These are phyloP conservation scores for Pherbina coryleti DNA, from an alignment of 2,888 invertebrate genomes.

Conservation along the genomic window DNA sequence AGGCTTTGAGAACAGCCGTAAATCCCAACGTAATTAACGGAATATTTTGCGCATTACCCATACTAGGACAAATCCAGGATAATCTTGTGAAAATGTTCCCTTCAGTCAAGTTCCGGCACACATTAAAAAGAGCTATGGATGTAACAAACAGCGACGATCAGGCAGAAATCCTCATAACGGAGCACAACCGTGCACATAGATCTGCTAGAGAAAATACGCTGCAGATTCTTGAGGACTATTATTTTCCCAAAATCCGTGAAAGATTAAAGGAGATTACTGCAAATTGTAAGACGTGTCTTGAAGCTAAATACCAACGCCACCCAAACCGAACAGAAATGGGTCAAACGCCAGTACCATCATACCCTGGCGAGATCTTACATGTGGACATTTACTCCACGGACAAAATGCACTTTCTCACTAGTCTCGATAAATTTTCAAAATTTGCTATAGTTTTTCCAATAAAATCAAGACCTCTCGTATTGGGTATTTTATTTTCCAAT, in stretches of 20 bases:
- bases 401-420: too few species aligned
- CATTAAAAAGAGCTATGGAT: conserved; percentile 26
- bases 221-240: conserved; percentile 46
- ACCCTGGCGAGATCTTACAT: conserved; percentile 41
- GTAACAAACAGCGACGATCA: background rate
- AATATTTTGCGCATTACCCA: conserved; percentile 12
- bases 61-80: conserved; percentile 39
- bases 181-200: conserved; percentile 41
- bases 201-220: conserved; percentile 47
- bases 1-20: conserved; percentile 5
- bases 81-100: conserved; percentile 33
- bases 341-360: conserved; percentile 47
- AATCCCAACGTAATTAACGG: conserved; percentile 40
- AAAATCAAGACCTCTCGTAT: too few species aligned
- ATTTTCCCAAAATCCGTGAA: conserved; percentile 42
- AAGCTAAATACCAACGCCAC: conserved; percentile 44
- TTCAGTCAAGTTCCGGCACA: conserved; percentile 39
- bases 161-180: conserved; percentile 11
- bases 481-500: too few species aligned
- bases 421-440: too few species aligned
- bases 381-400: too few species aligned
- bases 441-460: too few species aligned
- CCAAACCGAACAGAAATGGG: conserved; percentile 47
- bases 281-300: conserved; percentile 31
- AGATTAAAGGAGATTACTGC: conserved; percentile 40